A percentile compares a stretch with the other conserved stretches of the same genome.
Conservation (phyloP, 64 coral and sea anemone species). For the Montipora sp. region DNA sequence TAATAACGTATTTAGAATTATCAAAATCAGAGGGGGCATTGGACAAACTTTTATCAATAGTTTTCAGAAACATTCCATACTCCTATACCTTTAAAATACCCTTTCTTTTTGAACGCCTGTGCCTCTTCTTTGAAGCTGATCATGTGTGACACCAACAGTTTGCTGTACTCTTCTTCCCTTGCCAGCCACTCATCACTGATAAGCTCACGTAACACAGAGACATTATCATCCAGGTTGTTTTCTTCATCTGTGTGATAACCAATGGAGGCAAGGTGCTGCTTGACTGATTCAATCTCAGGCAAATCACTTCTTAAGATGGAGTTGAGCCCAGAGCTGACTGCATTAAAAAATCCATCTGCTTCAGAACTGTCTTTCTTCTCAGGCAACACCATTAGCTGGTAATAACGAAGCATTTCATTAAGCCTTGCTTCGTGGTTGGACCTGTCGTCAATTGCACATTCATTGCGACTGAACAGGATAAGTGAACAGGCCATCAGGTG, state of each 20-base stretch:
- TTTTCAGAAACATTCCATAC: background rate
- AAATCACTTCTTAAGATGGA: constrained; percentile 38
- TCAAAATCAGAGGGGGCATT: too few species aligned
- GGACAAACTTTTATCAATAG: too few species aligned
- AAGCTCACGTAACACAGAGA: constrained; percentile 44
- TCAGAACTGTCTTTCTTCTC: constrained; percentile 28
- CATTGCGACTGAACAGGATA: constrained; percentile 48
- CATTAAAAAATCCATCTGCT: constrained; percentile 71
- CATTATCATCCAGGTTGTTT: constrained; percentile 6
- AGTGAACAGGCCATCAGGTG: constrained; percentile 62
- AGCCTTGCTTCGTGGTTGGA: constrained; percentile 36
- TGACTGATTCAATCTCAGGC: constrained; percentile 47
- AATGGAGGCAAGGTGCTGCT: constrained; percentile 51
- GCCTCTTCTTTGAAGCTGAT: constrained; percentile 58
- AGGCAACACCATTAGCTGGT: constrained; percentile 39
- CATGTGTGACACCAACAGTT: constrained; percentile 59
- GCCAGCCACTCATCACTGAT: constrained; percentile 65
- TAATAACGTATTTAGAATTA: too few species aligned
- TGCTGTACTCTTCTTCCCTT: constrained; percentile 50
- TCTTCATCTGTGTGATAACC: constrained; percentile 46
- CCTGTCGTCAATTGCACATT: constrained; percentile 44
- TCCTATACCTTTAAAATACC: constrained; percentile 62
- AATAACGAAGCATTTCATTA: constrained; percentile 32
- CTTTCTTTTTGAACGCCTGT: constrained; percentile 31
- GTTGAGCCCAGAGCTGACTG: constrained; percentile 49